Conservation (phyloP, 2,888 invertebrate genomes). For the Orthosia cruda region DNA sequence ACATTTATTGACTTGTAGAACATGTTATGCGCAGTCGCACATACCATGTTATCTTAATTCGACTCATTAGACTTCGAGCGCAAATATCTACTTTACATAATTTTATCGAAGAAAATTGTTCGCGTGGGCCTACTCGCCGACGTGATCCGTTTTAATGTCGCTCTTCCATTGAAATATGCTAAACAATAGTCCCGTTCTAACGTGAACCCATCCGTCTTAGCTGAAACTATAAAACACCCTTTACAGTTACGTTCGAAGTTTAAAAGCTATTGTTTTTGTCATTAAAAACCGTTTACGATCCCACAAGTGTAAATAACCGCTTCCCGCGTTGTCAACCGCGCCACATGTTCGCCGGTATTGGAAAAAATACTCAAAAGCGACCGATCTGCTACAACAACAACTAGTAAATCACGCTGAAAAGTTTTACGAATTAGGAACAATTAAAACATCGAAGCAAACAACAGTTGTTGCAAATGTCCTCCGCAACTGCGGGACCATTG, state of each 20-base stretch:
- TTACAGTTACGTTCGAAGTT: constrained; percentile 51
- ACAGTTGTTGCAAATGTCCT: constrained; percentile 91
- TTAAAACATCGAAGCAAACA: constrained; percentile 91
- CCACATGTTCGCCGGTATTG: constrained; percentile 76
- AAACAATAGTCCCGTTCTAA: constrained; percentile 73
- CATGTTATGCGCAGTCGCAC: constrained; percentile 80
- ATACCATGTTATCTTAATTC: constrained; percentile 86
- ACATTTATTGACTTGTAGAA: constrained; percentile 83
- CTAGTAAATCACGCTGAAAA: constrained; percentile 88
- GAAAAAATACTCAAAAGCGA: constrained; percentile 77
- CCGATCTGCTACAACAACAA: constrained; percentile 85
- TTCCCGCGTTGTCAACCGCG: constrained; percentile 72
- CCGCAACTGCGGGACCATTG: constrained; percentile 90
- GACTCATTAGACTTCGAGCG: constrained; percentile 85
- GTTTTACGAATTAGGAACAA: constrained; percentile 91
- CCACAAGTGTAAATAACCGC: constrained; percentile 81
- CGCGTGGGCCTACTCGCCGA: constrained; percentile 83
- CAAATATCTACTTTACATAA: constrained; percentile 89
- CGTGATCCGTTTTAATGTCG: constrained; percentile 84
- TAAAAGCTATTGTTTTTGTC: constrained; percentile 75
- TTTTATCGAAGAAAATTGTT: constrained; percentile 89
- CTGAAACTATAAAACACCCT: constrained; percentile 59
- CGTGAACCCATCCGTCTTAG: constrained; percentile 62
- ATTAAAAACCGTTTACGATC: constrained; percentile 79
- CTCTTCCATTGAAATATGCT: constrained; percentile 86